Evolutionary conservation across 2,888 invertebrate genomes (phyloP).

Genomic region (Harpalus rubripes): DNA sequence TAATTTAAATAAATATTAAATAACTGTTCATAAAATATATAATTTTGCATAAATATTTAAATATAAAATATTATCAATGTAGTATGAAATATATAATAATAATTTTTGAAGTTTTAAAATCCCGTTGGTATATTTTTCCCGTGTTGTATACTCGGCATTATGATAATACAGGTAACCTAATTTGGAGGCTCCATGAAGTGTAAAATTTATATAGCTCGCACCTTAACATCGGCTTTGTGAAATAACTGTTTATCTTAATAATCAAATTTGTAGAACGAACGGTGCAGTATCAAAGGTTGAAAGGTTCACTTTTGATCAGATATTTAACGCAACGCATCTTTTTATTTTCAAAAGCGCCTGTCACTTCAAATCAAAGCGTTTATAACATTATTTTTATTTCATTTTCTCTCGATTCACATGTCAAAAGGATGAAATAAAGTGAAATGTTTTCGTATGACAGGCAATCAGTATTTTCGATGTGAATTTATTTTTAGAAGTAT

Average conservation of each 20-base stretch:
- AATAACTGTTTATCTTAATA: conserved; percentile 19
- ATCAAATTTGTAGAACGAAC: conserved; percentile 19
- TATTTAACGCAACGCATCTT: conserved; percentile 44
- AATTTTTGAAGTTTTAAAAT: conserved; percentile 1
- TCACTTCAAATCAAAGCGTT: conserved; percentile 57
- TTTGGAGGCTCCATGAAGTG: background rate
- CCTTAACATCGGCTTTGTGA: background rate
- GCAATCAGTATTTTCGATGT: conserved; percentile 38
- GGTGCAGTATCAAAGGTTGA: conserved; percentile 21
- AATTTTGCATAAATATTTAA: no score
- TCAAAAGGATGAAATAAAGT: conserved; percentile 40
- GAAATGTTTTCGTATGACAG: conserved; percentile 36
- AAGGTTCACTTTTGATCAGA: conserved; percentile 37
- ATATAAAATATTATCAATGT: background rate
- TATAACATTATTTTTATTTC: conserved; percentile 50
- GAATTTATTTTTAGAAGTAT: conserved; percentile 22
- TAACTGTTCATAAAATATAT: no score
- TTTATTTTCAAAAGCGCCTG: conserved; percentile 41
- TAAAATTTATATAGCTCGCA: background rate
- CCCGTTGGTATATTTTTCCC: background rate
- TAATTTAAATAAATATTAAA: no score
- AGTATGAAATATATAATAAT: background rate
- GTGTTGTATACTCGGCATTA: background rate
- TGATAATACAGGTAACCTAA: background rate
- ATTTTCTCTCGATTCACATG: conserved; percentile 50